These are phyloP conservation scores for Heliornis fulica DNA, from an alignment of 2,113 vertebrate species.

Conservation along the genomic window DNA sequence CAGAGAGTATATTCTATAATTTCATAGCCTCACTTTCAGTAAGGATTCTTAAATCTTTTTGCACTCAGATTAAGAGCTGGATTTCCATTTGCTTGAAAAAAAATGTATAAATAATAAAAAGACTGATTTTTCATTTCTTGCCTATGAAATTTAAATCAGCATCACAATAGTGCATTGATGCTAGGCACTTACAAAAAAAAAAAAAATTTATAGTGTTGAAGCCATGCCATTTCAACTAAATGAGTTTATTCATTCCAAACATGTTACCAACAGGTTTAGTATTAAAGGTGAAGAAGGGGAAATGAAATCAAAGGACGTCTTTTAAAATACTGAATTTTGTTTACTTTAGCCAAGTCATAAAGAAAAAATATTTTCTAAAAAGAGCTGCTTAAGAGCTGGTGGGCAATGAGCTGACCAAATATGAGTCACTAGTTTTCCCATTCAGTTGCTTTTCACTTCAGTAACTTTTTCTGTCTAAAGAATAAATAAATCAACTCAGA, in stretches of 20 bases:
- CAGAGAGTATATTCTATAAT: not conserved
- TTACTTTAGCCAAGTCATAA: conserved; percentile 30
- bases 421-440: conserved; percentile 20
- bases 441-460: conserved; percentile 10
- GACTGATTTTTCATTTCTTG: conserved; percentile 36
- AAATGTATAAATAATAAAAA: conserved; percentile 13
- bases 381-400: conserved; percentile 19
- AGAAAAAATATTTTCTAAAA: conserved; percentile 42
- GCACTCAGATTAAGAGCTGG: not conserved
- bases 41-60: not conserved
- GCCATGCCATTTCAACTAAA: conserved; percentile 49
- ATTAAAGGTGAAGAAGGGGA: conserved; percentile 50
- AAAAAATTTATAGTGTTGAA: conserved; percentile 45
- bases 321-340: conserved; percentile 46
- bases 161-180: conserved; percentile 51
- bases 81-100: conserved; percentile 17
- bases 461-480: not conserved
- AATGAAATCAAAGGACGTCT: conserved; percentile 57
- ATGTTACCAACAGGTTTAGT: conserved; percentile 11
- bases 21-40: not conserved
- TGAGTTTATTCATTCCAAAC: conserved; percentile 61
- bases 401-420: not conserved
- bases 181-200: conserved; percentile 24
- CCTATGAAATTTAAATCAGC: conserved; percentile 40
- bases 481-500: not conserved